Evolutionary conservation across 2,113 vertebrate species (phyloP).

Genomic region (Kryptolebias marmoratus): DNA sequence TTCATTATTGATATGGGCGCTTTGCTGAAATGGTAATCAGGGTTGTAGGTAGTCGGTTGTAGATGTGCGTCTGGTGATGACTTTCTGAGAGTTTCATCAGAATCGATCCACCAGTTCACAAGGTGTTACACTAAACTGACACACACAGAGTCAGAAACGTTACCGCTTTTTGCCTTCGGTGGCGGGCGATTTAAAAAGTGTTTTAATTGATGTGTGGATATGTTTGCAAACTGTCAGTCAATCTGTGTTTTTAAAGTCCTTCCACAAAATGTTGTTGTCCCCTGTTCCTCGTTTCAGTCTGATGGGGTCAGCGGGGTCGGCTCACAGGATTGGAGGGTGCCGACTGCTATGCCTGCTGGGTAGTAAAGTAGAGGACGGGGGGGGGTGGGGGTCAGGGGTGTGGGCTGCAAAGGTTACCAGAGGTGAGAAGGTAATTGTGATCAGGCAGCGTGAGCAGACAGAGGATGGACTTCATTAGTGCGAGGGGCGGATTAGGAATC

Average conservation of each 20-base stretch:
- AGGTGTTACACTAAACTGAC: too few relatives aligned
- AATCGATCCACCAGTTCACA: too few relatives aligned
- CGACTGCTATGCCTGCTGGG: constrained; percentile 78
- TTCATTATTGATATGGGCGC: too few relatives aligned
- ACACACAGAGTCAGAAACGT: too few relatives aligned
- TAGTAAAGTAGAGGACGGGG: constrained; percentile 61
- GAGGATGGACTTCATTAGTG: constrained; percentile 48
- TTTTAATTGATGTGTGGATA: too few relatives aligned
- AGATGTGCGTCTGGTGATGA: too few relatives aligned
- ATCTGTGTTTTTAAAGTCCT: background rate
- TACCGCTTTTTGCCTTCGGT: too few relatives aligned
- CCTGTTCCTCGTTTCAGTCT: constrained; percentile 15
- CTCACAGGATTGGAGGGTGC: constrained; percentile 67
- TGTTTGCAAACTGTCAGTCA: too few relatives aligned
- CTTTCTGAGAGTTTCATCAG: too few relatives aligned
- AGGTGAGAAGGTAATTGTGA: constrained; percentile 76
- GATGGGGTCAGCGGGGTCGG: constrained; percentile 58
- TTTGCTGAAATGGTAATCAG: too few relatives aligned
- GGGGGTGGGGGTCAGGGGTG: constrained; percentile 38
- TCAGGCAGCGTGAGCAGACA: constrained; percentile 61
- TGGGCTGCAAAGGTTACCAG: constrained; percentile 56
- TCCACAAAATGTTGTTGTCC: constrained; percentile 50
- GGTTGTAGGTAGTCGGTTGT: too few relatives aligned
- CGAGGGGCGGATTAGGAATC: constrained; percentile 19
- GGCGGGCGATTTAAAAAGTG: too few relatives aligned